A percentile compares a stretch with the other conserved stretches of the same genome.
These are phyloP conservation scores for Melitaea cinxia DNA, from an alignment of 1,140 invertebrate species.

Conservation along the genomic window DNA sequence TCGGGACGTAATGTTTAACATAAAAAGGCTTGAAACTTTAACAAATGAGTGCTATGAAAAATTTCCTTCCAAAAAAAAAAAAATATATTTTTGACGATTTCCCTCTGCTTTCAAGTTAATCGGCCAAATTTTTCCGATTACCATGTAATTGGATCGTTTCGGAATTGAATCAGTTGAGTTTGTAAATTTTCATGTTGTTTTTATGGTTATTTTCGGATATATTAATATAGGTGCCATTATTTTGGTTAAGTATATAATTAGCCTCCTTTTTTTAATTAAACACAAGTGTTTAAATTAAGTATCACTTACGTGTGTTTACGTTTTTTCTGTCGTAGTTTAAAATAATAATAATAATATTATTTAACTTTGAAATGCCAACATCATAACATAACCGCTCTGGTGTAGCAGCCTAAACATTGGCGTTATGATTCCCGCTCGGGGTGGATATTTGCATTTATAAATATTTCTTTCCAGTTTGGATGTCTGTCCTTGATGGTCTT, in stretches of 20 bases:
- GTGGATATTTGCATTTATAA: too few species aligned
- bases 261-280: background rate
- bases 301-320: too few species aligned
- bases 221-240: background rate
- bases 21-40: constrained; percentile 33
- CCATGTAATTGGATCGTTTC: constrained; percentile 32
- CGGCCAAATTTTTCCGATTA: constrained; percentile 34
- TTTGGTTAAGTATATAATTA: background rate
- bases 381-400: too few species aligned
- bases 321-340: too few species aligned
- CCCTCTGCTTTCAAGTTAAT: constrained; percentile 26
- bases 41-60: constrained; percentile 22
- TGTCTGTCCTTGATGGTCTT: too few species aligned
- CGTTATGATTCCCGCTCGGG: too few species aligned
- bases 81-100: constrained; percentile 20
- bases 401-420: too few species aligned
- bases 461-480: too few species aligned
- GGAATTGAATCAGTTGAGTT: constrained; percentile 20
- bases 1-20: constrained; percentile 29
- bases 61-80: constrained; percentile 15
- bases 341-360: too few species aligned
- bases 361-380: too few species aligned
- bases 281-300: background rate
- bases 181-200: constrained; percentile 1
- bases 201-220: background rate